A percentile compares a stretch with the other conserved stretches of the same genome.
Conservation (phyloP, 2,888 invertebrate genomes). For the Acheta domesticus region DNA sequence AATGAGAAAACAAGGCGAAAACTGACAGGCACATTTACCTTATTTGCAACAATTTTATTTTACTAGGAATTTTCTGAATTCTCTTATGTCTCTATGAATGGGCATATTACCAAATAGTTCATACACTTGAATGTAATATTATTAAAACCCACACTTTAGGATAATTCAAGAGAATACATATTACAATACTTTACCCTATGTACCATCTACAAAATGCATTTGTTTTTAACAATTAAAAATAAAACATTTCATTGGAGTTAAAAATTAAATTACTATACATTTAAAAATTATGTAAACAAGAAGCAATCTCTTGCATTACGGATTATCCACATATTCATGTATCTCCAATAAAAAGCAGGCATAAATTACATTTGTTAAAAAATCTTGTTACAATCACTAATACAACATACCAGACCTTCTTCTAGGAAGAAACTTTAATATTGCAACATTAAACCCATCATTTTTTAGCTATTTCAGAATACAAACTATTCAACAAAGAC, state of each 20-base stretch:
- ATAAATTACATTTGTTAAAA: background rate
- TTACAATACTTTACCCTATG: background rate
- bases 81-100: background rate
- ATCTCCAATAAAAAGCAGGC: background rate
- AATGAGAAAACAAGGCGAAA: background rate
- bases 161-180: background rate
- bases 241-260: background rate
- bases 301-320: background rate
- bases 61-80: conserved; percentile 4
- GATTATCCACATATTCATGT: background rate
- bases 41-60: background rate
- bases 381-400: background rate
- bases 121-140: background rate
- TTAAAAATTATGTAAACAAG: background rate
- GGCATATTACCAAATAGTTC: background rate
- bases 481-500: background rate
- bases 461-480: background rate
- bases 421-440: background rate
- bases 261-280: conserved; percentile 3
- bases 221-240: background rate
- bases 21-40: background rate
- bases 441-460: conserved; percentile 18
- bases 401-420: background rate
- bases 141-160: background rate
- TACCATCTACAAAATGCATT: background rate